These are phyloP conservation scores for Reinhardtius hippoglossoides DNA, from an alignment of 2,113 vertebrate genomes.

Conservation along the genomic window DNA sequence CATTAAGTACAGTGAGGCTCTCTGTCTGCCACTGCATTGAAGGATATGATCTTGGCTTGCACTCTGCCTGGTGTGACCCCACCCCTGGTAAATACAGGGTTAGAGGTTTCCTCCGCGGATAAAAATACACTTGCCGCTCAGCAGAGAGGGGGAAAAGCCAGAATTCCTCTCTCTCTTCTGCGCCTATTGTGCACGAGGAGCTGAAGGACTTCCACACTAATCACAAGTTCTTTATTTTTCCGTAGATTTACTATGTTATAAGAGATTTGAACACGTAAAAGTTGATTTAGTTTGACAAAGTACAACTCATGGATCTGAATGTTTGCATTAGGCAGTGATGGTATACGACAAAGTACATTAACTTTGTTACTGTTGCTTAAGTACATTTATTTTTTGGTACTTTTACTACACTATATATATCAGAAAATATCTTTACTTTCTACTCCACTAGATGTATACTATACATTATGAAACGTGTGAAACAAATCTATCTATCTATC, in stretches of 20 bases:
- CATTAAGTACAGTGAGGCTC: constrained; percentile 58
- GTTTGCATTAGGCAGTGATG: not conserved
- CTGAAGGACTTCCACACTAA: constrained; percentile 21
- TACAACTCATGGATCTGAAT: not conserved
- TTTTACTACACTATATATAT: too few species aligned
- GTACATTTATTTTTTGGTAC: too few species aligned
- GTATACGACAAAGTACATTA: too few species aligned
- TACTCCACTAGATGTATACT: too few species aligned
- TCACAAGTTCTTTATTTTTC: not conserved
- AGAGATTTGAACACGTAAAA: not conserved
- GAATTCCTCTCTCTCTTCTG: constrained; percentile 43
- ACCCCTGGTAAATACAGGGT: constrained; percentile 82
- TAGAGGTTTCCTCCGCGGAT: constrained; percentile 78
- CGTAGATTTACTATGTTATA: not conserved
- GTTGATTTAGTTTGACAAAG: not conserved
- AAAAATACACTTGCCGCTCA: constrained; percentile 77
- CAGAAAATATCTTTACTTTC: too few species aligned
- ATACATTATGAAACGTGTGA: too few species aligned
- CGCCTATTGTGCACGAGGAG: constrained; percentile 43
- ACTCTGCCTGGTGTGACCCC: constrained; percentile 75
- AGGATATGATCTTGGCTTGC: constrained; percentile 65
- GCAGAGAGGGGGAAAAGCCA: constrained; percentile 50
- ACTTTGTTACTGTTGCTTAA: too few species aligned
- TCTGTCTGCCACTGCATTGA: constrained; percentile 60
- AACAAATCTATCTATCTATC: too few species aligned